phyloP scores from a whole-genome alignment of 2,113 vertebrate species.

The Nerophis lumbriciformis region DNA sequence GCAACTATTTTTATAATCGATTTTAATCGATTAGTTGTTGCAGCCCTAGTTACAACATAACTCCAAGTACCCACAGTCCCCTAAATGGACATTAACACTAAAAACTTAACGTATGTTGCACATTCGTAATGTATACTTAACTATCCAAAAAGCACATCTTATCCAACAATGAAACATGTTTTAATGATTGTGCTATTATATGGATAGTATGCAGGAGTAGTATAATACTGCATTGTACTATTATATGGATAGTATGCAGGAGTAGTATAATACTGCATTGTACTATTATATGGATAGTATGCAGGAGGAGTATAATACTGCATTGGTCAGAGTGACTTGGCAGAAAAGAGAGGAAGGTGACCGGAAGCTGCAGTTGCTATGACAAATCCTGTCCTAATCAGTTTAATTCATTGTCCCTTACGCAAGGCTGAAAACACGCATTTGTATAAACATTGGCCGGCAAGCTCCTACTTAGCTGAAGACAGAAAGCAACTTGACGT shows the following conservation, averaged over 20 bases:
- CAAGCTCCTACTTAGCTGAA: neutral
- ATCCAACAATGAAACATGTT: neutral
- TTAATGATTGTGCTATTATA: neutral
- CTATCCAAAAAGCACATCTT: neutral
- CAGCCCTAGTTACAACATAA: too few relatives aligned
- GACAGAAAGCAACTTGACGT: neutral
- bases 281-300: neutral
- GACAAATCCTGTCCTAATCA: conserved; percentile 33
- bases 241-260: neutral
- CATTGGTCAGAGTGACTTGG: conserved; percentile 49
- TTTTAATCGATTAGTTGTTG: too few relatives aligned
- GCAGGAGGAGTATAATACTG: neutral
- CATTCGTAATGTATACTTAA: too few relatives aligned
- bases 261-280: neutral
- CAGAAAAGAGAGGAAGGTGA: conserved; percentile 13
- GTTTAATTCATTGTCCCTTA: conserved; percentile 33
- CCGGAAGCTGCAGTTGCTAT: conserved; percentile 16
- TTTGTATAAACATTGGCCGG: conserved; percentile 21
- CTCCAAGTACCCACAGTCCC: too few relatives aligned
- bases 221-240: neutral
- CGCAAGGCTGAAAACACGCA: neutral
- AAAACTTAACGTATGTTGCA: too few relatives aligned
- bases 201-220: neutral
- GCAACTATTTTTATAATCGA: too few relatives aligned
- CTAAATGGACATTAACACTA: too few relatives aligned